Evolutionary conservation across 2,113 vertebrate species (phyloP).

Genomic region (Cephalopholis sonnerati): DNA sequence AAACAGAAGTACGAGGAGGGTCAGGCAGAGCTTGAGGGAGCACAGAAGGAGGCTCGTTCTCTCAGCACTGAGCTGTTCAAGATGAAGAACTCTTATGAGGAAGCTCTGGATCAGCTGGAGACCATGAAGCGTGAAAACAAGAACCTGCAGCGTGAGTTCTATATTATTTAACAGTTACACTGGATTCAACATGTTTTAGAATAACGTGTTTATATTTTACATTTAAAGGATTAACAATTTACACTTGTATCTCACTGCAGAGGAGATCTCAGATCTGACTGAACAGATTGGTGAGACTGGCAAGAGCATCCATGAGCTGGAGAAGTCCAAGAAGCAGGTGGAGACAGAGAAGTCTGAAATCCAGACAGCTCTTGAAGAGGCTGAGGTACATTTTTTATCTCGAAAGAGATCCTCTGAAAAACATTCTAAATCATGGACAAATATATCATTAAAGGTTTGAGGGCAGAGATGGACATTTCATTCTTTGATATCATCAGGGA

Average conservation of each 20-base stretch:
- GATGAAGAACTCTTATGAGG: slow-evolving; percentile 90
- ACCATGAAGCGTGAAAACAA: too few relatives aligned
- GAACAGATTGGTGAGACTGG: slow-evolving; percentile 78
- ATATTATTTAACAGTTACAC: background rate
- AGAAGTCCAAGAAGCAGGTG: slow-evolving; percentile 74
- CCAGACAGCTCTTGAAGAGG: slow-evolving; percentile 75
- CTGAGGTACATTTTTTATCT: slow-evolving; percentile 57
- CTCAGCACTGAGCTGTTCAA: slow-evolving; percentile 84
- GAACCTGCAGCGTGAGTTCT: too few relatives aligned
- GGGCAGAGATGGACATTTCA: background rate
- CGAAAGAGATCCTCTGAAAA: background rate
- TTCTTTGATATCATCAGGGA: slow-evolving; percentile 63
- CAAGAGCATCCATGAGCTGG: slow-evolving; percentile 75
- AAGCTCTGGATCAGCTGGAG: slow-evolving; percentile 78
- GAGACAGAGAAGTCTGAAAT: slow-evolving; percentile 75
- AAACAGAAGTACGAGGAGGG: too few relatives aligned
- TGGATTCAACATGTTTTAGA: background rate
- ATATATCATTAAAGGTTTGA: background rate
- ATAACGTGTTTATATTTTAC: background rate
- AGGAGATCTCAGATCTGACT: slow-evolving; percentile 77
- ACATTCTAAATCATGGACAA: background rate
- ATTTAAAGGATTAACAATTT: background rate
- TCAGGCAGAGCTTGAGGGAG: slow-evolving; percentile 83
- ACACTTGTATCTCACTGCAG: slow-evolving; percentile 40
- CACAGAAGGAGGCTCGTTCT: slow-evolving; percentile 86